Evolutionary conservation across 2,797 vertebrate genomes (phyloP).

Genomic region (Gymnocypris eckloni): DNA sequence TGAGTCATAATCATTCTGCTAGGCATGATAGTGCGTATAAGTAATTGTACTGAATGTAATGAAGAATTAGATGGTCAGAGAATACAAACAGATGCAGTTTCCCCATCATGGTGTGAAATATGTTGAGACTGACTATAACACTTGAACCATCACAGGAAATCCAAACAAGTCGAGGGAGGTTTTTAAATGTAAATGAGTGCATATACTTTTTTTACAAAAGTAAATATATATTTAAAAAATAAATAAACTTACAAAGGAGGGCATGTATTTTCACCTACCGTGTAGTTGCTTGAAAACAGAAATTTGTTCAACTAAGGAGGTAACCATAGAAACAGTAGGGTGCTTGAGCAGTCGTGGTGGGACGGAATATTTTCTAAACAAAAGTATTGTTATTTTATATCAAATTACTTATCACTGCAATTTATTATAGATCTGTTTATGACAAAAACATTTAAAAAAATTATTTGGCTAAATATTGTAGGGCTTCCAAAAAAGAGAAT

Average conservation of each 20-base stretch:
- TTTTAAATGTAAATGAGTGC: neutral
- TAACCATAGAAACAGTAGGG: neutral
- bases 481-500: neutral
- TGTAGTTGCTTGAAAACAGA: neutral
- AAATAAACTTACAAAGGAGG: neutral
- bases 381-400: neutral
- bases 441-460: too few species aligned
- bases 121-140: neutral
- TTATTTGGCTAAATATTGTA: neutral
- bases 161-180: neutral
- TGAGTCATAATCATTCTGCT: neutral
- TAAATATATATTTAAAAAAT: neutral
- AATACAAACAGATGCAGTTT: neutral
- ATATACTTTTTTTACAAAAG: neutral
- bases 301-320: neutral
- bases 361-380: neutral
- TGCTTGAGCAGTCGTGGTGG: neutral
- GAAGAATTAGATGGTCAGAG: neutral
- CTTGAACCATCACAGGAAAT: neutral
- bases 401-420: neutral
- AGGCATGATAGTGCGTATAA: neutral
- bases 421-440: neutral
- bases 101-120: neutral
- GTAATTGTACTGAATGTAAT: neutral
- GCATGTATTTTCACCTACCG: neutral